Conservation (phyloP, 2,113 vertebrate genomes). For the Istiophorus platypterus region DNA sequence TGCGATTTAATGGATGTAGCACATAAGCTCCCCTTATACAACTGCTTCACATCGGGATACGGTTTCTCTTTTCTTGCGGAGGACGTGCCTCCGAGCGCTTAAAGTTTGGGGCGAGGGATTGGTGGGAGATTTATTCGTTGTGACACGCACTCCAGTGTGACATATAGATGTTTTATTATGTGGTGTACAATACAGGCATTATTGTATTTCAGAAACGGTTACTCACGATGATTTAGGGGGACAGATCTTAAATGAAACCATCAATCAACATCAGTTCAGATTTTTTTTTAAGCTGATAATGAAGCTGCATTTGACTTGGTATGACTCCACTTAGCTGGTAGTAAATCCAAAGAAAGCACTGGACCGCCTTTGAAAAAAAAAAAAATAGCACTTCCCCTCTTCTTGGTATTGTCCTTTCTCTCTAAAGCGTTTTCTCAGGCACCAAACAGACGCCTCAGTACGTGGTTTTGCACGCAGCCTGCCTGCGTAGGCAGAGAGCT, state of each 20-base stretch:
- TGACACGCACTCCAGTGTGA: slow-evolving; percentile 30
- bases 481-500: slow-evolving; percentile 23
- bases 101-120: slow-evolving; percentile 19
- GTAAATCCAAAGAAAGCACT: background rate
- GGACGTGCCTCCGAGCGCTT: slow-evolving; percentile 28
- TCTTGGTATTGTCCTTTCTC: background rate
- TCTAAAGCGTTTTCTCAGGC: slow-evolving; percentile 17
- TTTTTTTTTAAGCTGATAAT: background rate
- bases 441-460: slow-evolving; percentile 1
- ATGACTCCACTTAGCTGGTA: slow-evolving; percentile 19
- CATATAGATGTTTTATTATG: slow-evolving; percentile 45
- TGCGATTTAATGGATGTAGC: slow-evolving; percentile 78
- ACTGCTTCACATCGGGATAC: slow-evolving; percentile 51
- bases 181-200: slow-evolving; percentile 8
- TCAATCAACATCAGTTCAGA: slow-evolving; percentile 9
- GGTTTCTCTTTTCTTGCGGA: slow-evolving; percentile 53
- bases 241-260: slow-evolving; percentile 14
- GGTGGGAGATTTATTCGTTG: slow-evolving; percentile 27
- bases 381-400: background rate
- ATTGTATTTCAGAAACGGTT: slow-evolving; percentile 24
- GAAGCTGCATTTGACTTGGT: slow-evolving; percentile 24
- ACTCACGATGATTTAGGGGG: slow-evolving; percentile 8
- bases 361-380: background rate
- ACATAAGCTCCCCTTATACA: slow-evolving; percentile 68
- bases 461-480: slow-evolving; percentile 40